Percentiles rank a stretch among this genome's conserved stretches.
These are phyloP conservation scores for Athalia cordata DNA, from an alignment of 2,888 invertebrate species.

Conservation along the genomic window DNA sequence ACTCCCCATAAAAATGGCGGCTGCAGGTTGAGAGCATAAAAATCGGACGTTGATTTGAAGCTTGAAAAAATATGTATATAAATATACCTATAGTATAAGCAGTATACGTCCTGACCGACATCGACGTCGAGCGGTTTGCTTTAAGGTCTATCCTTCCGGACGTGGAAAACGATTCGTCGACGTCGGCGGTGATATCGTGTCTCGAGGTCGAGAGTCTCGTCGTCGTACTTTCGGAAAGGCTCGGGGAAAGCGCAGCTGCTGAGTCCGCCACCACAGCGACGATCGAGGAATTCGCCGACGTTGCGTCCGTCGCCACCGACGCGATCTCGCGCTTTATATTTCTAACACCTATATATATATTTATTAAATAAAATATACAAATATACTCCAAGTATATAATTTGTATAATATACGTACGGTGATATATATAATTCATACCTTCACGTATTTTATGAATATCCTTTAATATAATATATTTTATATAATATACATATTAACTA, in stretches of 20 bases:
- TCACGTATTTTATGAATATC: too few relatives aligned
- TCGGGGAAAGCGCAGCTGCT: slow-evolving; percentile 51
- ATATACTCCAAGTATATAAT: not conserved
- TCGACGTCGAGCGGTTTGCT: slow-evolving; percentile 45
- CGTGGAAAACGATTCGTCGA: slow-evolving; percentile 50
- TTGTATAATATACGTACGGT: too few relatives aligned
- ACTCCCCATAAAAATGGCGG: too few relatives aligned
- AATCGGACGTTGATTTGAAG: too few relatives aligned
- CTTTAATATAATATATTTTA: too few relatives aligned
- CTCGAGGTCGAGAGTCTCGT: slow-evolving; percentile 59
- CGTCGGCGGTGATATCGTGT: slow-evolving; percentile 54
- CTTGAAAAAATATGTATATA: not conserved
- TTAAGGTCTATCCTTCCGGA: slow-evolving; percentile 58
- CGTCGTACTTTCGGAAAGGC: slow-evolving; percentile 51
- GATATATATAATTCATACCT: too few relatives aligned
- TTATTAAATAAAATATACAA: not conserved
- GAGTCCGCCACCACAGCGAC: slow-evolving; percentile 24
- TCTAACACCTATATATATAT: not conserved
- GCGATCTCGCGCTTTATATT: not conserved
- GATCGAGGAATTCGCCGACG: slow-evolving; percentile 69
- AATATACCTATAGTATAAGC: not conserved
- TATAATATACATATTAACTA: too few relatives aligned
- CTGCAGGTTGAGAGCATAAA: too few relatives aligned
- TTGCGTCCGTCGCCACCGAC: slow-evolving; percentile 58
- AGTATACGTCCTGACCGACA: not conserved